Evolutionary conservation across 2,888 invertebrate genomes (phyloP).

Genomic region (Euclidia mi): DNA sequence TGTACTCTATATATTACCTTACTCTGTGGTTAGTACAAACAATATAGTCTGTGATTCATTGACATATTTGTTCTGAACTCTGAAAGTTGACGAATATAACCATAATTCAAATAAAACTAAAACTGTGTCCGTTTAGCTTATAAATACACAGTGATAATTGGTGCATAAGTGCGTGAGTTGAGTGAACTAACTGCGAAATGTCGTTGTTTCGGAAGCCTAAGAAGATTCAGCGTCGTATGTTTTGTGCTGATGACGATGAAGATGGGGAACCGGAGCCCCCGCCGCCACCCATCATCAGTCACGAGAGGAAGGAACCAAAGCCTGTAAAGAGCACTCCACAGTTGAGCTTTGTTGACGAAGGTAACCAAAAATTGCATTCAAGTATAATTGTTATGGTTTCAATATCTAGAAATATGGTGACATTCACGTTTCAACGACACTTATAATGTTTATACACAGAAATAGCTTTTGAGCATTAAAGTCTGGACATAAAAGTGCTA

Average conservation of each 20-base stretch:
- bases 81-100: not conserved
- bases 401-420: too few species aligned
- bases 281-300: constrained; percentile 86
- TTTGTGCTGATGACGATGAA: constrained; percentile 93
- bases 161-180: constrained; percentile 1
- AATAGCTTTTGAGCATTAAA: too few species aligned
- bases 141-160: not conserved
- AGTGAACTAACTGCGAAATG: constrained; percentile 83
- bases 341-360: constrained; percentile 96
- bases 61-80: not conserved
- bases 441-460: too few species aligned
- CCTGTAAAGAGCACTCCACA: constrained; percentile 90
- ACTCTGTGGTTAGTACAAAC: too few species aligned
- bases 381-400: too few species aligned
- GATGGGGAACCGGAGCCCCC: constrained; percentile 89
- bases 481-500: too few species aligned
- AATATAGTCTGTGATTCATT: too few species aligned
- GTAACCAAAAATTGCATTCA: constrained; percentile 51
- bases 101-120: too few species aligned
- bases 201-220: constrained; percentile 97
- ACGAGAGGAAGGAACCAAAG: constrained; percentile 85
- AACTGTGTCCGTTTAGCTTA: too few species aligned
- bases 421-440: too few species aligned
- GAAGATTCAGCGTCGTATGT: constrained; percentile 94
- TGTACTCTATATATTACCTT: too few species aligned